Evolutionary conservation across 2,888 invertebrate species (phyloP), one percentile per base, ranked within the genome.

Genomic region (Drosophila colorata): DNA sequence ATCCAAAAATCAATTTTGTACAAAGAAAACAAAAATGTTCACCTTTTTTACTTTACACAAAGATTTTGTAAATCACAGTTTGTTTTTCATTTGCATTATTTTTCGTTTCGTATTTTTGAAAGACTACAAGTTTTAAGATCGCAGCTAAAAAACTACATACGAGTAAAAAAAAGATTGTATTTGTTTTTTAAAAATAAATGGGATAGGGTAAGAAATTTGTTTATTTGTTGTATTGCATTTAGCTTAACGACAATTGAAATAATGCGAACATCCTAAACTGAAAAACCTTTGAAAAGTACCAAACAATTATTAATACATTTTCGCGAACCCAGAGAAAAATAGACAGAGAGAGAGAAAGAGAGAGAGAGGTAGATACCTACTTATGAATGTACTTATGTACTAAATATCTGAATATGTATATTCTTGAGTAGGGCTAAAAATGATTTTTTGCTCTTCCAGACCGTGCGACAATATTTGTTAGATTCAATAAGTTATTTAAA

Each of bases 51-150:
- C 20, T 56, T 74, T 58, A 68, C 68, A 76, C 63, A 76, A 74
- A 76, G 58, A 74, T 69, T 58, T 74, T 80, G 74, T 81, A 90
- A 90, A 91, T 91, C 91, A 91, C 91, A 91, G 91, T 90, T 91
- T 89, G 88, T 81, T 87, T 76, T 70, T 71, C 76, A 84, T 82
- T 89, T 90, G 85, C 80, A 87, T 84, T 89, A 89, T 79, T 83
- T 89, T 78, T 87, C 76, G 82, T 80, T 69, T 70, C 20, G 25
- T 52, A 64, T 43, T 63, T 35, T 56, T 56, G 41, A 47, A 25
- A 56, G 57, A 49, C 58, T 31, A n/a, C 7, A 69, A 67, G 18
- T 31, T 67, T 4, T 35, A 60, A 61, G 25, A 56, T 41, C 56
- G 56, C 56, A 33, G 52, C 18, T 48, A 48, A 51, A 52, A 33